Evolutionary conservation across 1,140 invertebrate genomes (phyloP).

Genomic region (Thaumatotibia leucotreta): DNA sequence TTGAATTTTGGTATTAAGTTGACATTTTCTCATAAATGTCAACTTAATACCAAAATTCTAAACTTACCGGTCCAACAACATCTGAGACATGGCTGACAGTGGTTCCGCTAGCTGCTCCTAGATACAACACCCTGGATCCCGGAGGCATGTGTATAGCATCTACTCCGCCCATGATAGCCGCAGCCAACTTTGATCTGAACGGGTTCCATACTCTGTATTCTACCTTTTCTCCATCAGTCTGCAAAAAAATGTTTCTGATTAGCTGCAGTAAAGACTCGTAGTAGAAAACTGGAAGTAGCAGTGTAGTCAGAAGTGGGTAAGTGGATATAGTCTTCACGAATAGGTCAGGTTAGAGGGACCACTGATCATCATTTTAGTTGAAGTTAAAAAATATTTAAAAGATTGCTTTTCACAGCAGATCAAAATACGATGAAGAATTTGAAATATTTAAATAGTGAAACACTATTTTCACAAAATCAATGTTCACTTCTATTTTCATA

Average conservation of each 20-base stretch:
- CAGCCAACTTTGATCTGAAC: constrained; percentile 98
- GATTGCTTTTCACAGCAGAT: too few species aligned
- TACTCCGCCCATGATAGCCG: constrained; percentile 97
- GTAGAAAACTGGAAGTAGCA: not conserved
- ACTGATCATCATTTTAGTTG: constrained; percentile 54
- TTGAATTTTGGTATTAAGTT: too few species aligned
- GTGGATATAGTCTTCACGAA: constrained; percentile 70
- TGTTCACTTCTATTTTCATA: too few species aligned
- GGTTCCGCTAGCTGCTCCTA: constrained; percentile 98
- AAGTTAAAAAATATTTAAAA: too few species aligned
- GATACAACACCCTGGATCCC: constrained; percentile 97
- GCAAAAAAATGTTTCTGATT: constrained; percentile 34
- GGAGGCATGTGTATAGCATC: constrained; percentile 98
- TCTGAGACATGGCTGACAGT: constrained; percentile 99
- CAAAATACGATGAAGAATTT: too few species aligned
- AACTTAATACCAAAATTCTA: too few species aligned
- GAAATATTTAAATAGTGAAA: too few species aligned
- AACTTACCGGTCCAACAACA: constrained; percentile 94
- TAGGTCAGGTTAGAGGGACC: constrained; percentile 74
- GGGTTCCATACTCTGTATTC: constrained; percentile 99
- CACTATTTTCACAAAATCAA: too few species aligned
- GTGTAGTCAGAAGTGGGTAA: constrained; percentile 69
- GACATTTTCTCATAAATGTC: too few species aligned
- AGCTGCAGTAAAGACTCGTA: not conserved
- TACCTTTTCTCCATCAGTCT: constrained; percentile 90